Base-by-base conservation (phyloP, 2,888 invertebrate species). In the Cryptus armator region DNA sequence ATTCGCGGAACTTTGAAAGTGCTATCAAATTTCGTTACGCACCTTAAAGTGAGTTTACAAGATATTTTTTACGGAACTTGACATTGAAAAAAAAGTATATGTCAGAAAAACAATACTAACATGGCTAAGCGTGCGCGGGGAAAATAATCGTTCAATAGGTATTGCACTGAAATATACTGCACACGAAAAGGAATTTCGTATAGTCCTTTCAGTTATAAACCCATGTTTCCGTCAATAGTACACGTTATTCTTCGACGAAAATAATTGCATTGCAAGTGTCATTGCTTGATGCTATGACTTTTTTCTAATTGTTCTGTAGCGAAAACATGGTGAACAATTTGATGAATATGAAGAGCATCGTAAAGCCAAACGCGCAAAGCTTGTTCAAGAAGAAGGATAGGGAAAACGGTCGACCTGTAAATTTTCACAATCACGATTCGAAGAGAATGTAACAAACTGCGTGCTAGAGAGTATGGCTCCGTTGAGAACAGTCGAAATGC, bases 391-490 rank as follows among this genome's bases (percentile, higher is more conserved):
- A 2, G 46, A 29, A 43, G 32, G 5, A 46, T 1, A 72, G n/a
- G 37, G 19, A 4, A 72, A 53, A 43, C 37, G 37, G 4, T 51
- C 24, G 7, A n/a, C 37, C 19, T 72, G 72, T 29, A 56, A 72
- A 37, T 80, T 80, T 32, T 32, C 59, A 24, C 72, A 80, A 53
- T 24, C 32, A 1, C 12, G 29, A 24, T 80, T 80, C 43, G 80
- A 71, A 43, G 64, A 64, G 10, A 80, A 80, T n/a, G 16, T 80
- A 5, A 64, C 64, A 9, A 46, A 72, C 43, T 43, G 48, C 32
- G 37, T 70, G 29, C 24, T 80, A 9, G 70, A 80, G 9, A 59
- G 56, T 14, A 72, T 80, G 72, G 29, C 51, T 3, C 80, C 80
- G 24, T 66, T 72, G 4, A 51, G 53, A 29, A 59, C 59, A 12